Conservation (phyloP, 2,797 vertebrate genomes). For the Synanceia verrucosa region DNA sequence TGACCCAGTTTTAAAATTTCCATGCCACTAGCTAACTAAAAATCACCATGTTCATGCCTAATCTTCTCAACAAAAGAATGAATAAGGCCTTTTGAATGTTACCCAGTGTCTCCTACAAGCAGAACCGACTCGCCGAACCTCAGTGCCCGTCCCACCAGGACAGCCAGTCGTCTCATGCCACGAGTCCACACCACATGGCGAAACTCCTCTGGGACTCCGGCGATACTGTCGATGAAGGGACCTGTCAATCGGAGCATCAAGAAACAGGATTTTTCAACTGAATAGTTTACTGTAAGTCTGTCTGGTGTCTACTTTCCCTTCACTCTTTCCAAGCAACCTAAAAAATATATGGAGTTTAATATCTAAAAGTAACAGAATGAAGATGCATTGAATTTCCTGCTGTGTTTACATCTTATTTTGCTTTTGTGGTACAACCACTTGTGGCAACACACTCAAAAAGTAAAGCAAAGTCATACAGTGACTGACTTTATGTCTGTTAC, state of each 20-base stretch:
- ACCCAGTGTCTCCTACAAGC: constrained; percentile 97
- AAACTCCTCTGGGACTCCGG: constrained; percentile 87
- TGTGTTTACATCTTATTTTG: no score
- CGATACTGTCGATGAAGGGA: constrained; percentile 77
- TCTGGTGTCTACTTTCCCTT: neutral
- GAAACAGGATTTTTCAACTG: neutral
- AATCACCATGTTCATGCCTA: neutral
- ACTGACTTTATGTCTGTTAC: no score
- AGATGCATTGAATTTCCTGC: no score
- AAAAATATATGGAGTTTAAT: neutral
- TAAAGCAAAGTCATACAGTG: neutral
- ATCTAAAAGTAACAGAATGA: no score
- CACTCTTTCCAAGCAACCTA: neutral
- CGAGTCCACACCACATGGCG: constrained; percentile 93
- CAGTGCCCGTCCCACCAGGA: constrained; percentile 91
- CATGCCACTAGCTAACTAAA: no score
- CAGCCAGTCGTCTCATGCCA: constrained; percentile 88
- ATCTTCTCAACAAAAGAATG: neutral
- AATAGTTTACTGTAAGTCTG: neutral
- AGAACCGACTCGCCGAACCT: constrained; percentile 93
- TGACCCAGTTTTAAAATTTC: no score
- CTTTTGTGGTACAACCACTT: neutral
- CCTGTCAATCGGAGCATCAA: constrained; percentile 57
- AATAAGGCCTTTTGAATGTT: constrained; percentile 22
- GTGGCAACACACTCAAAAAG: neutral